A percentile compares a stretch with the other conserved stretches of the same genome.
Conservation (phyloP, 2,113 vertebrate genomes). For the Chascanopsetta lugubris region DNA sequence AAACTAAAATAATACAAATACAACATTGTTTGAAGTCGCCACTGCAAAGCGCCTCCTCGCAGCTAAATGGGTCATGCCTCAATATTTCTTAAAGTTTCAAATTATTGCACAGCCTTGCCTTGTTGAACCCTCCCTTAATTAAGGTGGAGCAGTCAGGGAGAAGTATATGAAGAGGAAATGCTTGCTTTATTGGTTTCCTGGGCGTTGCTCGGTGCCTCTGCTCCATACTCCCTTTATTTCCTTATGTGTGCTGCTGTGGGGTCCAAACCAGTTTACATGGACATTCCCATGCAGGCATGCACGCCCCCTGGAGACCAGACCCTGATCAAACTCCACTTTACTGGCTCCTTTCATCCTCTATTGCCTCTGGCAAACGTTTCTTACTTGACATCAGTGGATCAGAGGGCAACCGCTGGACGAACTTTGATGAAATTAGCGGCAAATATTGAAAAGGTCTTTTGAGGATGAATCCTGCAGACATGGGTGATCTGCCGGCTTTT, state of each 20-base stretch:
- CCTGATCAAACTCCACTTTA: not conserved
- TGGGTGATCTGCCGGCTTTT: not conserved
- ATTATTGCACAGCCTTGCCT: constrained; percentile 72
- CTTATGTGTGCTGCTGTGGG: not conserved
- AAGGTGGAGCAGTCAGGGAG: constrained; percentile 44
- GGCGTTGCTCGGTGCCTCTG: constrained; percentile 26
- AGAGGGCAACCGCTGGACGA: not conserved
- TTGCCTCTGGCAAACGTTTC: not conserved
- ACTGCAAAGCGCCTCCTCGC: constrained; percentile 38
- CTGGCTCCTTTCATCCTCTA: not conserved
- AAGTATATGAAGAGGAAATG: constrained; percentile 26
- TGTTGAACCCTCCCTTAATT: constrained; percentile 60
- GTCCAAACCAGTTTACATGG: not conserved
- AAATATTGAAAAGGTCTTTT: not conserved
- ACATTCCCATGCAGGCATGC: not conserved
- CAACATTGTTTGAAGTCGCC: constrained; percentile 62
- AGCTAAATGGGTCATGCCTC: constrained; percentile 73
- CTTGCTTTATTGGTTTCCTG: constrained; percentile 34
- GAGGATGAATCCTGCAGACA: not conserved
- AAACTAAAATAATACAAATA: constrained; percentile 53
- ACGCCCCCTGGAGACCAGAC: not conserved
- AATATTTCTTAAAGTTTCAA: constrained; percentile 72
- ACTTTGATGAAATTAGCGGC: not conserved
- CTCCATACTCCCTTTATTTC: not conserved
- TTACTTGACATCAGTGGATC: not conserved